phyloP scores from a whole-genome alignment of 2,797 vertebrate species.

The Anabas testudineus region DNA sequence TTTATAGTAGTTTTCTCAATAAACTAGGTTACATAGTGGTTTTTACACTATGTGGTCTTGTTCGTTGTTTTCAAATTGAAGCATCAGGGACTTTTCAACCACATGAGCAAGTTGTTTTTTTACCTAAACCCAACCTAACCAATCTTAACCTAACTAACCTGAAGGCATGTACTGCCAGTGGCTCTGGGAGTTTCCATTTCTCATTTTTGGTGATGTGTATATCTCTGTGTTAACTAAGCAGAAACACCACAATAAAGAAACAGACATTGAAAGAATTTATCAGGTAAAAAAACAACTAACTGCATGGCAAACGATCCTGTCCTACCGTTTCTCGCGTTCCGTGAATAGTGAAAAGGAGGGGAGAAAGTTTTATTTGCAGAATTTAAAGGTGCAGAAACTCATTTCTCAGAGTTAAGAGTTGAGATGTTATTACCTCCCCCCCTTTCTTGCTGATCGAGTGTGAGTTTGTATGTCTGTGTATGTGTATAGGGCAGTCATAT shows the following conservation, averaged over 20 bases:
- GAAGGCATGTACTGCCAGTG: too few species aligned
- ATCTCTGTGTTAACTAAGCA: neutral
- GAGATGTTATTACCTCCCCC: slow-evolving; percentile 27
- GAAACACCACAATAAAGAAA: neutral
- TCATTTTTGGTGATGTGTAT: neutral
- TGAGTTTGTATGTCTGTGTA: slow-evolving; percentile 24
- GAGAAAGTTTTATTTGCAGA: neutral
- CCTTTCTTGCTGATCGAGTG: neutral
- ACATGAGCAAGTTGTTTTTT: too few species aligned
- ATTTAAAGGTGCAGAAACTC: slow-evolving; percentile 39
- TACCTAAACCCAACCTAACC: too few species aligned
- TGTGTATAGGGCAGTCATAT: slow-evolving; percentile 34
- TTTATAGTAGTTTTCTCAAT: too few species aligned
- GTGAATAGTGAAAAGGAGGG: neutral
- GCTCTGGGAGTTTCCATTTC: neutral
- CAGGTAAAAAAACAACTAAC: neutral
- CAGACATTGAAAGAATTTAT: neutral
- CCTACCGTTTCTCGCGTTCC: neutral
- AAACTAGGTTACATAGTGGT: too few species aligned
- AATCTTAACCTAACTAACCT: too few species aligned
- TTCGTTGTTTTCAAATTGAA: too few species aligned
- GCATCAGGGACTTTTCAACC: too few species aligned
- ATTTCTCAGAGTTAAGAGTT: slow-evolving; percentile 31
- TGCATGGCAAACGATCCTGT: neutral
- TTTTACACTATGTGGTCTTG: too few species aligned